These are phyloP conservation scores for Agonopterix alstromeriana DNA, from an alignment of 2,888 invertebrate genomes.

Conservation along the genomic window DNA sequence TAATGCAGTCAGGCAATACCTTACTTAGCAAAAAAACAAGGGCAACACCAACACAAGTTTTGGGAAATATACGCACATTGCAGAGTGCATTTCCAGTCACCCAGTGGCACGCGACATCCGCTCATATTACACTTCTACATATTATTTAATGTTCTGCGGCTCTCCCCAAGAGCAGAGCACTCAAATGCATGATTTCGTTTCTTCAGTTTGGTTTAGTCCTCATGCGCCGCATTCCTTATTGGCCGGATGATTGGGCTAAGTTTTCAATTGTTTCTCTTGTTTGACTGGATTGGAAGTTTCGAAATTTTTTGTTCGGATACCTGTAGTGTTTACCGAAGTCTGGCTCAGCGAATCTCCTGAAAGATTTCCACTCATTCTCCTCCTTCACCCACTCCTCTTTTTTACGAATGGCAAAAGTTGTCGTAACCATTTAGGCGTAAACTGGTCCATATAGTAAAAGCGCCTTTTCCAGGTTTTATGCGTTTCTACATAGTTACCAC, in stretches of 20 bases:
- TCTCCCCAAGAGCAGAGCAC: too few species aligned
- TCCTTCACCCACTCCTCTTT: slow-evolving; percentile 43
- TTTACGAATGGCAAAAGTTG: slow-evolving; percentile 27
- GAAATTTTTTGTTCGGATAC: slow-evolving; percentile 30
- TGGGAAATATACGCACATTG: too few species aligned
- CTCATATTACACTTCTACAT: too few species aligned
- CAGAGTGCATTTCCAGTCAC: too few species aligned
- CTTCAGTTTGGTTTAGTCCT: too few species aligned
- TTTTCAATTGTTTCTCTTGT: slow-evolving; percentile 30
- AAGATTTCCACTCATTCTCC: slow-evolving; percentile 28
- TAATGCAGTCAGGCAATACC: too few species aligned
- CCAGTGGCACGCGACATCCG: too few species aligned
- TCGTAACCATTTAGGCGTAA: slow-evolving; percentile 43
- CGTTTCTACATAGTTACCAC: slow-evolving; percentile 36
- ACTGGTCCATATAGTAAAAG: slow-evolving; percentile 47
- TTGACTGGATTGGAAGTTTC: slow-evolving; percentile 24
- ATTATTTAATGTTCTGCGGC: too few species aligned
- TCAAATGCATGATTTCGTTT: too few species aligned
- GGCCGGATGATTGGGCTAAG: slow-evolving; percentile 17
- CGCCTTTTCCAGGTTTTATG: slow-evolving; percentile 43
- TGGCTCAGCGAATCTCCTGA: slow-evolving; percentile 37
- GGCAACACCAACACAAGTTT: too few species aligned
- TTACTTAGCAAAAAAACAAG: too few species aligned
- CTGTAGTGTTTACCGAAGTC: slow-evolving; percentile 47
- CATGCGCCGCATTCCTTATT: too few species aligned